Conservation (phyloP, 2,888 invertebrate species). For the Thera britannica region DNA sequence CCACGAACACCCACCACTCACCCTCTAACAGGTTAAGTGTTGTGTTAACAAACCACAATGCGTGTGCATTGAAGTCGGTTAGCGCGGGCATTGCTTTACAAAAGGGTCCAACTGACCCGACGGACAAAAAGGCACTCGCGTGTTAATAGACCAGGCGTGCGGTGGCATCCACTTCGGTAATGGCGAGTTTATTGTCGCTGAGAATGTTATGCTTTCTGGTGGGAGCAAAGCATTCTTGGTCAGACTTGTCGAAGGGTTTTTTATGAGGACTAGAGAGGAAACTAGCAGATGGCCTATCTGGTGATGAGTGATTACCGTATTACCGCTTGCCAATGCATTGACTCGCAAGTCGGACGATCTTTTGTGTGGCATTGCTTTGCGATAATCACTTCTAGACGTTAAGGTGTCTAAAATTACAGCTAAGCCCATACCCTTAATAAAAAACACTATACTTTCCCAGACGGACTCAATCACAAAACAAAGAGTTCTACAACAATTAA, state of each 20-base stretch:
- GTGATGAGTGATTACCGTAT: too few relatives aligned
- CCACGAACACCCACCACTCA: slow-evolving; percentile 60
- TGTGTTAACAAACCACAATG: slow-evolving; percentile 64
- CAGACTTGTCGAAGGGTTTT: background rate
- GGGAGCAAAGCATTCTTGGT: slow-evolving; percentile 11
- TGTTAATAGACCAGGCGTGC: slow-evolving; percentile 68
- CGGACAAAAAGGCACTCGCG: slow-evolving; percentile 51
- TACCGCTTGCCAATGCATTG: too few relatives aligned
- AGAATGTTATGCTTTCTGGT: slow-evolving; percentile 27
- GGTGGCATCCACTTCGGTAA: slow-evolving; percentile 53
- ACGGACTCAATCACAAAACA: too few relatives aligned
- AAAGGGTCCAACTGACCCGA: slow-evolving; percentile 46
- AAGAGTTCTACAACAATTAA: too few relatives aligned
- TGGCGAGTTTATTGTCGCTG: slow-evolving; percentile 40
- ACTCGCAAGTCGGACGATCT: too few relatives aligned
- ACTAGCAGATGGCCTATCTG: too few relatives aligned
- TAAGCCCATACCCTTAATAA: too few relatives aligned
- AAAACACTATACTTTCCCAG: too few relatives aligned
- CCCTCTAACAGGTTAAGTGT: slow-evolving; percentile 75
- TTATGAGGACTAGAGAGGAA: too few relatives aligned
- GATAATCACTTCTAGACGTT: too few relatives aligned
- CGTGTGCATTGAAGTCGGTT: slow-evolving; percentile 64
- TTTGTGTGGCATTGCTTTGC: too few relatives aligned
- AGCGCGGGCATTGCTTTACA: slow-evolving; percentile 61
- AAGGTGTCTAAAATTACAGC: too few relatives aligned